A percentile compares a stretch with the other conserved stretches of the same genome.
phyloP scores from a whole-genome alignment of 2,888 invertebrate species.

The Andricus curvator region DNA sequence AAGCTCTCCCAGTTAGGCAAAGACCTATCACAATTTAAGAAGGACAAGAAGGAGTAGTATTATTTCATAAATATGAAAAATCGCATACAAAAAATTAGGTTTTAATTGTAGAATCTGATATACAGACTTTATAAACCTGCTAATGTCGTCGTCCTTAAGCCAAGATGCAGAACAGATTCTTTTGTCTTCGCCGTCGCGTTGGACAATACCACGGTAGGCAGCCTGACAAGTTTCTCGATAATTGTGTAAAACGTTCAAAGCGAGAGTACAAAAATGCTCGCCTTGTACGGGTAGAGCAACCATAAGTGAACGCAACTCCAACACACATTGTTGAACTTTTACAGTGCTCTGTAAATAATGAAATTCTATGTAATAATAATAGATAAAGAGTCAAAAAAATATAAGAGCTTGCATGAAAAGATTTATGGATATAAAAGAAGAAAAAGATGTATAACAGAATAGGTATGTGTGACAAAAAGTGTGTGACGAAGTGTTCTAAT shows the following conservation, averaged over 20 bases:
- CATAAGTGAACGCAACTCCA: slow-evolving; percentile 85
- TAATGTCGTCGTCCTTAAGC: slow-evolving; percentile 97
- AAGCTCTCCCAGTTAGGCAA: slow-evolving; percentile 89
- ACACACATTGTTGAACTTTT: slow-evolving; percentile 84
- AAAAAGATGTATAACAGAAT: too few relatives aligned
- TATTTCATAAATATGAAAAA: neutral
- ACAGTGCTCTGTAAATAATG: slow-evolving; percentile 83
- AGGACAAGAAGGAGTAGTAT: neutral
- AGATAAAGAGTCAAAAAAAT: too few relatives aligned
- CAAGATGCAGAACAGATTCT: slow-evolving; percentile 91
- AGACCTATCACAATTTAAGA: slow-evolving; percentile 79
- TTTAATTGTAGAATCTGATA: slow-evolving; percentile 45
- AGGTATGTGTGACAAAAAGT: too few relatives aligned
- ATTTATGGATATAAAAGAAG: too few relatives aligned
- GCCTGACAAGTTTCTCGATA: slow-evolving; percentile 88
- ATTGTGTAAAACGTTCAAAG: slow-evolving; percentile 85
- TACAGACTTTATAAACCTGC: slow-evolving; percentile 90
- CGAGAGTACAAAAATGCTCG: slow-evolving; percentile 86
- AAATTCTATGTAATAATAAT: too few relatives aligned
- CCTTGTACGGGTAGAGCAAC: slow-evolving; percentile 87
- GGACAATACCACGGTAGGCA: slow-evolving; percentile 88
- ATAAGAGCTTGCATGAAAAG: too few relatives aligned
- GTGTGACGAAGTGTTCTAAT: too few relatives aligned
- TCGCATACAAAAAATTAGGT: neutral
- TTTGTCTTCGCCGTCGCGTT: slow-evolving; percentile 88